phyloP scores from a whole-genome alignment of 2,113 vertebrate genomes.

The Glaucomys volans region DNA sequence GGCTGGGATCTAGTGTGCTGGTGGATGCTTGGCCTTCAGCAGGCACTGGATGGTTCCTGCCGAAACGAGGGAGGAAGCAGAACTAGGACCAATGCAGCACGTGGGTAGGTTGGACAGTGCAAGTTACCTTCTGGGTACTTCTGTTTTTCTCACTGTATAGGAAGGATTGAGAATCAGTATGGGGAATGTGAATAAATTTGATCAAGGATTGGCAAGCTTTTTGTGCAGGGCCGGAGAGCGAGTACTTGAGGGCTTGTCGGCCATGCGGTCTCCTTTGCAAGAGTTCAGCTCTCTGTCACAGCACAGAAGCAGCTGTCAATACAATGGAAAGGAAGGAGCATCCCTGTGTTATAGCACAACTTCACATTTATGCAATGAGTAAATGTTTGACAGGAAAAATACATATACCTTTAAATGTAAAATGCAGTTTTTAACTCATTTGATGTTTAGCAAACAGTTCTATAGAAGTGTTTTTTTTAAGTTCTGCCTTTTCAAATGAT shows the following conservation, averaged over 20 bases:
- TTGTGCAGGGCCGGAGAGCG: neutral
- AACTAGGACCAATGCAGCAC: neutral
- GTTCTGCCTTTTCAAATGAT: neutral
- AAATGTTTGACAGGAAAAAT: neutral
- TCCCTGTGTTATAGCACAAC: neutral
- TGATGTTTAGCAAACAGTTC: conserved; percentile 55
- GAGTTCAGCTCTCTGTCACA: neutral
- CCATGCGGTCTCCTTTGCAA: neutral
- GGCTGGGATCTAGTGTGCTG: too few relatives aligned
- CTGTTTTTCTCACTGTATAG: neutral
- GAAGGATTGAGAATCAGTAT: neutral
- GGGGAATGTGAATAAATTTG: neutral
- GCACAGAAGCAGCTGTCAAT: neutral
- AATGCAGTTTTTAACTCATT: conserved; percentile 42
- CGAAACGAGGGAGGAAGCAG: neutral
- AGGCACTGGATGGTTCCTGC: neutral
- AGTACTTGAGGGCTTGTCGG: neutral
- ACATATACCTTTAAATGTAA: neutral
- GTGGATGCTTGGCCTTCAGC: neutral
- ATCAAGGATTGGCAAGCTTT: neutral
- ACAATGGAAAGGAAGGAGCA: neutral
- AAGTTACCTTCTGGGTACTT: neutral
- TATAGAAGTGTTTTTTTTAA: conserved; percentile 55
- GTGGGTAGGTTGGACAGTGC: too few relatives aligned
- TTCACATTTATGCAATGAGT: neutral